Base-by-base conservation (phyloP, 2,113 vertebrate genomes). In the Tricholaema leucomelas region DNA sequence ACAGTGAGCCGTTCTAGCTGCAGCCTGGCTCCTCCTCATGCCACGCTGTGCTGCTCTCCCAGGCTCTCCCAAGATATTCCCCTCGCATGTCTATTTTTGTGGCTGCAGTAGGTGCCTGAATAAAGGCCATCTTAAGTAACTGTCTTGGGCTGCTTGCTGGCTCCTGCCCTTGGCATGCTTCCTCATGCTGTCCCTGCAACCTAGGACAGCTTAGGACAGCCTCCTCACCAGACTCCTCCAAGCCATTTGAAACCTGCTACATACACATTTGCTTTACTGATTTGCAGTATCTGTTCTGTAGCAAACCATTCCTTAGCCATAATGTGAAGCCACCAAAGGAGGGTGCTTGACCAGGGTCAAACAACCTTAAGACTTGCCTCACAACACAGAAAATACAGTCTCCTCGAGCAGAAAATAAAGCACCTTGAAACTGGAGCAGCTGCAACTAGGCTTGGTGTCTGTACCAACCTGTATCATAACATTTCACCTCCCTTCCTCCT, bases 211-310 rank as follows among this genome's bases (percentile, higher is more conserved):
- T 40, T 85, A 25, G 69, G 66, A 58, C 25, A 46, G n/a, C 55
- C 46, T 85, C 59, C 40, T 35, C 1, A 0, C n/a, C 36, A 31
- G 0, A 0, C 19, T 76, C 56, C 33, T 79, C 81, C 0, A 2
- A 33, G 42, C 58, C 19, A 78, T 44, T 46, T 6, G 3, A 91
- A 94, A 48, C 40, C 40, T 87, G n/a, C 55, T 48, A 5, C 8
- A 3, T 6, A 23, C 2, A 1, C 5, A 3, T 50, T 54, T 66
- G 10, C 52, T 81, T 88, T 40, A 55, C 35, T 19, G 1, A 36
- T 74, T 80, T 71, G 58, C 64, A 60, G 15, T 16, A 24, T n/a
- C 71, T 25, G 5, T 17, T 69, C 87, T 56, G 18, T 6, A 90
- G 69, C 38, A 66, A 85, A 59, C 18, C 42, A 28, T n/a, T 69